A percentile compares a stretch with the other conserved stretches of the same genome.
Evolutionary conservation across 2,113 vertebrate species (phyloP).

Genomic region (Tyto alba): DNA sequence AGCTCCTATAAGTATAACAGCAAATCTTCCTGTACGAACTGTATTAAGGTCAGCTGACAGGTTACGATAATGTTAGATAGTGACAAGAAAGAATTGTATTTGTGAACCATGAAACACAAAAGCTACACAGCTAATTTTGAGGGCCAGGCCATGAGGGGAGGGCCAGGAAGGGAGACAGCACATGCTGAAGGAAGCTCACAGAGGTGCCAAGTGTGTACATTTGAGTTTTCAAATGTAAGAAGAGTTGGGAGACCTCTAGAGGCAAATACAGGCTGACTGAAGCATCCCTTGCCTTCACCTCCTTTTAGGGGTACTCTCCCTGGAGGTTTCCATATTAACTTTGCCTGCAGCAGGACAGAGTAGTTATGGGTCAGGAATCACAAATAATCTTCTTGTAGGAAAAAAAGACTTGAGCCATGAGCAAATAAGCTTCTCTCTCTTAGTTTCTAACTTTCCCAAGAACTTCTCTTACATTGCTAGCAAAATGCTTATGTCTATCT

Average conservation of each 20-base stretch:
- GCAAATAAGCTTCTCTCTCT: background rate
- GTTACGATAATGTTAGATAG: background rate
- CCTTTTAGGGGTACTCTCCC: background rate
- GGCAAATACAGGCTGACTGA: background rate
- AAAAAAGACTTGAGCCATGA: background rate
- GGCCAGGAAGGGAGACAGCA: background rate
- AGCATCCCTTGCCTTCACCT: background rate
- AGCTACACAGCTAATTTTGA: background rate
- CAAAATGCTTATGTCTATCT: background rate
- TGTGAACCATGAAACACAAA: background rate
- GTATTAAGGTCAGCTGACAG: background rate
- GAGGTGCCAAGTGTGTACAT: rapidly evolving
- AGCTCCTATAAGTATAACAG: background rate
- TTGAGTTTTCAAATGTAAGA: background rate
- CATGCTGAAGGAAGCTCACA: background rate
- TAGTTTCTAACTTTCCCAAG: background rate
- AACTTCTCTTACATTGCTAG: background rate
- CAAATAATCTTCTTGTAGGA: background rate
- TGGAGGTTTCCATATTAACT: background rate
- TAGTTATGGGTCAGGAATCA: background rate
- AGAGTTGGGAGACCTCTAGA: constrained; percentile 25
- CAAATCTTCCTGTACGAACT: background rate
- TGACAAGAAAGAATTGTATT: background rate
- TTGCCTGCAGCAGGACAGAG: background rate
- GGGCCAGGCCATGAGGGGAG: background rate